Evolutionary conservation across 2,797 vertebrate species (phyloP), one percentile per base, ranked within the genome.

Genomic region (Numenius phaeopus): DNA sequence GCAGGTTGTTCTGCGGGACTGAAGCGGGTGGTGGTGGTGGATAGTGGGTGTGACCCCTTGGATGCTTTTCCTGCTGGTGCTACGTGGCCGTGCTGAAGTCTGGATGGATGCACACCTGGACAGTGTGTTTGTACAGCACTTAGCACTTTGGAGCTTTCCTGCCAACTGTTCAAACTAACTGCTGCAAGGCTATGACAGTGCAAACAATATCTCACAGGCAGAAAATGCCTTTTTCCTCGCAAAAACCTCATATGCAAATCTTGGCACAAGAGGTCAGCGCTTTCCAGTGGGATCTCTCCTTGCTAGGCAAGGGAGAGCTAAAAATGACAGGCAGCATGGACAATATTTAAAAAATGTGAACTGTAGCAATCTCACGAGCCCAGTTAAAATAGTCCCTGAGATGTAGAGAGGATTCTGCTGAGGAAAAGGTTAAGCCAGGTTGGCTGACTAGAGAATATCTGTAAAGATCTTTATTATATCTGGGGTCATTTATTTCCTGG

Each of bases 361-460:
- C 19, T 62, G 5, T 3, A 73, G 52, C 59, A 49, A 16, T 91
- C 96, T 91, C 83, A 7, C 69, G 93, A 91, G 91, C 49, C 85
- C 52, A 32, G 76, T 95, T 94, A 90, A 75, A 85, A 47, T 2
- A 83, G 65, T 57, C 87, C 70, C 75, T 62, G 39, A 77, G 75
- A n/a, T 22, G 42, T 0, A 27, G 75, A 87, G 73, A 76, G 39
- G 32, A 91, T 69, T 46, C 42, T 90, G 90, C 85, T 65, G 59
- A 58, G 49, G 49, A 75, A 54, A 78, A 93, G 83, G 90, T 91
- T 90, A 64, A 81, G 76, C 44, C 18, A 71, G 65, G 67, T 12
- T 93, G 85, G 50, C 83, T 85, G 85, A 19, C 79, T 66, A 3
- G 92, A 85, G 91, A 69, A 14, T 58, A 84, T 11, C 87, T 65